Base-by-base conservation (phyloP, 1,140 invertebrate genomes). In the Tyrophagus putrescentiae region DNA sequence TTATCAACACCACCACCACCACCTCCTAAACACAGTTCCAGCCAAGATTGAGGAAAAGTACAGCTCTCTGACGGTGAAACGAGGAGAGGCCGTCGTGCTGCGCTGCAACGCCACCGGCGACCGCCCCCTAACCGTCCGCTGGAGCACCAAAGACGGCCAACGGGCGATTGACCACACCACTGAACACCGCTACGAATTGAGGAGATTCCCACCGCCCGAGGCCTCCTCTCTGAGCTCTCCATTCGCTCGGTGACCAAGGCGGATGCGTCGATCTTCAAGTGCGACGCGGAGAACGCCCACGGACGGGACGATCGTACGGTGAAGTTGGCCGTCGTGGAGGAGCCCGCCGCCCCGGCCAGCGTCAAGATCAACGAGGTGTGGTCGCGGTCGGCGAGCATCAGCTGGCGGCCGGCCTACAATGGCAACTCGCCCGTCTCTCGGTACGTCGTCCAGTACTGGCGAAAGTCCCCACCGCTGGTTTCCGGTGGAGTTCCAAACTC, bases 71-170 rank as follows among this genome's bases (percentile, higher is more conserved):
- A 91, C 86, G 23, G 85, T 90, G 18, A 80, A 85, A 60, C 80
- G 85, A 60, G 87, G 85, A 23, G 87, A 93, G 72, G 87, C 89
- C 29, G 85, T 89, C 31, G 89, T 91, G 27, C 70, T 97, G 56
- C 86, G 92, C 70, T 95, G 92, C 70, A 86, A 92, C 75, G 90
- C 89, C n/a, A 85, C 87, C 68, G 91, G 92, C 57, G 91, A 96
- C 74, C 91, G 91, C 76, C 91, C 91, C 27, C 87, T 97, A 70
- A 88, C 87, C 66, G 91, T 95, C 45, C 78, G 88, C 23, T 96
- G 92, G 93, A n/a, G n/a, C n/a, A 60, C 59, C 1, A 68, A 68
- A 60, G 62, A 63, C n/a, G n/a, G n/a, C n/a, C n/a, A n/a, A n/a
- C n/a, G n/a, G n/a, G n/a, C n/a, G n/a, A n/a, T n/a, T n/a, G 56